Evolutionary conservation across 2,113 vertebrate genomes (phyloP), one percentile per base, ranked within the genome.

Genomic region (Epinephelus lanceolatus): DNA sequence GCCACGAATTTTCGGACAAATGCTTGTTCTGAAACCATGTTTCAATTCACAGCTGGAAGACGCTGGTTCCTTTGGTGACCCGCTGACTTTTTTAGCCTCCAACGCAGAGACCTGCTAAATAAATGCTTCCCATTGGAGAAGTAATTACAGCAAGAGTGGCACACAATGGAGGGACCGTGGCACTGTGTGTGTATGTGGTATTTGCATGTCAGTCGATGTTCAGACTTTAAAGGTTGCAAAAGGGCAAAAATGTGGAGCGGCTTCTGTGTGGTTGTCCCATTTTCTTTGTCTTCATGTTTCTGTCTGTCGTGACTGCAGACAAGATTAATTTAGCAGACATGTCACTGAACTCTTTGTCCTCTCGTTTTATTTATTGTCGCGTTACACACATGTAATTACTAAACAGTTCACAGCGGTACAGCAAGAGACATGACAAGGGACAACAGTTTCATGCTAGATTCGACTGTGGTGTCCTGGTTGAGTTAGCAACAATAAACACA

Each of bases 161-260:
- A 80, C 69, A 78, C 85, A 80, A 82, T 80, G 33, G 53, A 71
- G 23, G 15, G 1, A 19, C 25, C 5, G 15, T 59, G 21, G 9
- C 18, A 53, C 14, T 2, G 27, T 49, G 45, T 19, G 45, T 27
- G 30, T 42, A 12, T 49, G 18, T 27, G 75, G 57, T 71, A 83
- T 84, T 88, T 90, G 70, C 80, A 66, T 74, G 63, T 84, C 80
- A 77, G 83, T 88, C 85, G 47, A 27, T 51, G 40, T 71, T 85
- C 76, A 86, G 73, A 87, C 56, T 76, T 79, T 78, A 91, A 93
- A 94, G 92, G 90, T 93, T 90, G 77, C 75, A 84, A 91, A 94
- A 93, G 91, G 92, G 90, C 81, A 90, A 52, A 87, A 83, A 40
- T 18, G 9, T 69, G 74, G 27, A 25, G 40, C 55, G 17, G 77